Conservation (phyloP, 2,888 invertebrate genomes). For the Ceramica pisi region DNA sequence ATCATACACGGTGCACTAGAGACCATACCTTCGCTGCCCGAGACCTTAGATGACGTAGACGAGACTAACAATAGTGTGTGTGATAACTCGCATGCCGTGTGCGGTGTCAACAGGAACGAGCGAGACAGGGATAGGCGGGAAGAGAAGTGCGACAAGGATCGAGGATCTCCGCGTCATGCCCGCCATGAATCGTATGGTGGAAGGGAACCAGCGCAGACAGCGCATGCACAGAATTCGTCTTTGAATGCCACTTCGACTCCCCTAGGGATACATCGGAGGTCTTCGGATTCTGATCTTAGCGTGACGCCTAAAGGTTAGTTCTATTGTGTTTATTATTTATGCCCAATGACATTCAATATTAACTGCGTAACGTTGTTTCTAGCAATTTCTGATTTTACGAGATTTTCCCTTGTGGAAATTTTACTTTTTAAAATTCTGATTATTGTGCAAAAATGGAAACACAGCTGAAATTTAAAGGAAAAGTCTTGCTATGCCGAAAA, state of each 20-base stretch:
- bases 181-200: slow-evolving; percentile 91
- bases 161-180: slow-evolving; percentile 87
- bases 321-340: neutral
- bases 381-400: neutral
- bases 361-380: neutral
- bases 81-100: slow-evolving; percentile 90
- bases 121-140: slow-evolving; percentile 75
- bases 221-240: slow-evolving; percentile 78
- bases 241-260: slow-evolving; percentile 88
- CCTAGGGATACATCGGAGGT: slow-evolving; percentile 93
- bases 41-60: slow-evolving; percentile 83
- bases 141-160: slow-evolving; percentile 78
- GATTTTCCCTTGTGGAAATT: neutral
- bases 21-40: slow-evolving; percentile 86
- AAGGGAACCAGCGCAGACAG: slow-evolving; percentile 78
- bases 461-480: too few species aligned
- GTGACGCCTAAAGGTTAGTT: slow-evolving; percentile 96
- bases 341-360: neutral
- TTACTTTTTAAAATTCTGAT: too few species aligned
- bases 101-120: slow-evolving; percentile 86
- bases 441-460: too few species aligned
- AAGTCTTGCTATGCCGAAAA: too few species aligned
- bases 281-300: slow-evolving; percentile 98
- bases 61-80: slow-evolving; percentile 89
- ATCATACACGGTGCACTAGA: slow-evolving; percentile 84